Conservation (phyloP, 2,888 invertebrate species). For the Acanthoscelides obtectus region DNA sequence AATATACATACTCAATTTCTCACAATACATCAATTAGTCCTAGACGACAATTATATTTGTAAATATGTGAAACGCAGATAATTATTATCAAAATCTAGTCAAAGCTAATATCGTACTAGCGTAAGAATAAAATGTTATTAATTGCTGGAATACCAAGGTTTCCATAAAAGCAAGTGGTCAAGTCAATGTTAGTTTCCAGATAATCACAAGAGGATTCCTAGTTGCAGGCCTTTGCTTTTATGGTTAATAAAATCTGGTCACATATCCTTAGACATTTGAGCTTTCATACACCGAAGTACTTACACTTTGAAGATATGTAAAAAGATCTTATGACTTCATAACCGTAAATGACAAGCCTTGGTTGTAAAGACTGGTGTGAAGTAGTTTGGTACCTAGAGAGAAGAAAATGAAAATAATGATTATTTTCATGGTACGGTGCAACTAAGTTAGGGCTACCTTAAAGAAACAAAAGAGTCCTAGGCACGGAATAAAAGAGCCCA, state of each 20-base stretch:
- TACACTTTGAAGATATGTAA: background rate
- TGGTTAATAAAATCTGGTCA: background rate
- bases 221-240: background rate
- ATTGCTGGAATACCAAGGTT: background rate
- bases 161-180: background rate
- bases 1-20: too few species aligned
- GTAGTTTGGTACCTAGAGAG: background rate
- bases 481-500: too few species aligned
- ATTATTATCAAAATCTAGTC: too few species aligned
- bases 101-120: too few species aligned
- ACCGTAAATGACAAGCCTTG: background rate
- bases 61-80: too few species aligned
- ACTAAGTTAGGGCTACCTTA: background rate
- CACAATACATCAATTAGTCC: too few species aligned
- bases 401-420: background rate
- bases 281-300: background rate
- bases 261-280: background rate
- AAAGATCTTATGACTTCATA: background rate
- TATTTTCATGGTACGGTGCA: too few species aligned
- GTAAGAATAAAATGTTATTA: too few species aligned
- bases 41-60: too few species aligned
- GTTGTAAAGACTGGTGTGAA: background rate
- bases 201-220: background rate
- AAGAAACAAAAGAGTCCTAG: too few species aligned
- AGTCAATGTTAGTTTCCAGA: background rate